phyloP scores from a whole-genome alignment of 1,140 invertebrate species.

The Zaprionus lachaisei region DNA sequence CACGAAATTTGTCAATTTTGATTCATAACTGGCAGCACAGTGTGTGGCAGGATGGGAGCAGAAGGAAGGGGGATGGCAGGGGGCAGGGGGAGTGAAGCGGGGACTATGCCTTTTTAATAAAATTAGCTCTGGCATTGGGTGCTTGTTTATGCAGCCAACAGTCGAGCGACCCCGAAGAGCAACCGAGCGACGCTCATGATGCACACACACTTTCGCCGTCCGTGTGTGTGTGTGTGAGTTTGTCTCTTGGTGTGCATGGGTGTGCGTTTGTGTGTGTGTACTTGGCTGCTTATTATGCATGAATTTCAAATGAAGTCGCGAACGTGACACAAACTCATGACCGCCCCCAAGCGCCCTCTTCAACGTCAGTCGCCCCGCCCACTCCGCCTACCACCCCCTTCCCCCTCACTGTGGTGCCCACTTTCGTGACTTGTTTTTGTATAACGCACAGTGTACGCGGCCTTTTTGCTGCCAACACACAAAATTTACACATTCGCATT shows the following conservation, averaged over 20 bases:
- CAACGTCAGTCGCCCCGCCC: slow-evolving; percentile 7
- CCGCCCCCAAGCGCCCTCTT: slow-evolving; percentile 49
- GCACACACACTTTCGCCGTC: slow-evolving; percentile 52
- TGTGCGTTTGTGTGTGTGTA: slow-evolving; percentile 50
- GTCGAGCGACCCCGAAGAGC: slow-evolving; percentile 40
- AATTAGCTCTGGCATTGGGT: slow-evolving; percentile 77
- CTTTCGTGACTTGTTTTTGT: slow-evolving; percentile 9
- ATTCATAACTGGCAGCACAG: slow-evolving; percentile 35
- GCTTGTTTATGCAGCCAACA: slow-evolving; percentile 79
- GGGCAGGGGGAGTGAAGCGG: background rate
- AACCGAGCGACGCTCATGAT: slow-evolving; percentile 59
- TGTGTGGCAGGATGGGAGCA: background rate
- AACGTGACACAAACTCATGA: slow-evolving; percentile 81
- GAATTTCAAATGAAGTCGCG: slow-evolving; percentile 82
- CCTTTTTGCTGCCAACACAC: slow-evolving; percentile 44
- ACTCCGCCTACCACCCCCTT: background rate
- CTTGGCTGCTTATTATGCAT: slow-evolving; percentile 81
- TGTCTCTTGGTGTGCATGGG: slow-evolving; percentile 20
- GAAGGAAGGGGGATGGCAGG: background rate
- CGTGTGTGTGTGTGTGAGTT: slow-evolving; percentile 19
- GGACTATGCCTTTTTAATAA: slow-evolving; percentile 73
- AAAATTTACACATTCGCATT: slow-evolving; percentile 81
- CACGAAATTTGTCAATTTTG: slow-evolving; percentile 42
- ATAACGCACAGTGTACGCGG: slow-evolving; percentile 23
- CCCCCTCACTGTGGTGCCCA: background rate